Evolutionary conservation across 2,797 vertebrate species (phyloP).

Genomic region (Catamblyrhynchus diadema): DNA sequence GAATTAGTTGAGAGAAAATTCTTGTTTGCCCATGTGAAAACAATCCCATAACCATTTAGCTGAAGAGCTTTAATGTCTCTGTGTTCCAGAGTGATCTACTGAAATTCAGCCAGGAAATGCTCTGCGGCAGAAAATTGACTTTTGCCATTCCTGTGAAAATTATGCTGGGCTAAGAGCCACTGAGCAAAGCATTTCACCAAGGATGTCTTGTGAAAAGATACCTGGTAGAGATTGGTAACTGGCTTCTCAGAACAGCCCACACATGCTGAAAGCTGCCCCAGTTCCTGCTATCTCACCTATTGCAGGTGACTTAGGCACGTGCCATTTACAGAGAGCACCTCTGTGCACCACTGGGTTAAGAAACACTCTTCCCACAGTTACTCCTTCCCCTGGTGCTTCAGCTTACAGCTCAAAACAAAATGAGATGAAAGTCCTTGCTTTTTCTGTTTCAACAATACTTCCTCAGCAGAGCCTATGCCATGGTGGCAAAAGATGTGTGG

Average conservation of each 20-base stretch:
- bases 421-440: background rate
- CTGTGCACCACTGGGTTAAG: background rate
- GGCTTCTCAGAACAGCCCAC: background rate
- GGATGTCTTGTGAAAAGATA: background rate
- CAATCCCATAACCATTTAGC: background rate
- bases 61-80: background rate
- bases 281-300: background rate
- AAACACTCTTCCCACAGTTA: background rate
- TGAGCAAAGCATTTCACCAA: background rate
- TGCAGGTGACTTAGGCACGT: background rate
- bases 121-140: background rate
- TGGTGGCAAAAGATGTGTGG: background rate
- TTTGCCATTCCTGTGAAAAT: background rate
- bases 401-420: background rate
- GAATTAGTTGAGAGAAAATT: constrained; percentile 29
- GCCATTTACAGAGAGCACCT: background rate
- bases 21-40: constrained; percentile 39
- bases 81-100: background rate
- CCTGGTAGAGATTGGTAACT: background rate
- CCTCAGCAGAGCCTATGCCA: background rate
- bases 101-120: background rate
- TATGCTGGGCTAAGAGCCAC: background rate
- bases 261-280: background rate
- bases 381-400: background rate
- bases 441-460: background rate